A percentile compares a stretch with the other conserved stretches of the same genome.
Evolutionary conservation across 1,140 invertebrate species (phyloP).

Genomic region (Drosophila lini): DNA sequence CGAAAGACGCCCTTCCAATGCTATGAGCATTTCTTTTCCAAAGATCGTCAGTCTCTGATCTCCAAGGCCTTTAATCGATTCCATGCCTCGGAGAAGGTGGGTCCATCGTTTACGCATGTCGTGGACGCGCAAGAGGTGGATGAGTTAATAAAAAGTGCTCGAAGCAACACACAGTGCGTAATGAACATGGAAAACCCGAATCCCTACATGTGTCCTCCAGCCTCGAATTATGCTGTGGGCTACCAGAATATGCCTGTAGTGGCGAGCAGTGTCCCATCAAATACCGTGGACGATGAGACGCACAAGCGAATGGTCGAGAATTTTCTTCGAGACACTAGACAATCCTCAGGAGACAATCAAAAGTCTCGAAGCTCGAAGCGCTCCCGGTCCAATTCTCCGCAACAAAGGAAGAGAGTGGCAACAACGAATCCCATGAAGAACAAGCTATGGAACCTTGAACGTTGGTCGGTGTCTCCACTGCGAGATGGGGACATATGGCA

Average conservation of each 20-base stretch:
- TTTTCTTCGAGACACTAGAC: constrained; percentile 61
- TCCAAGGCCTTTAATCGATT: constrained; percentile 56
- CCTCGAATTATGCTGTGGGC: constrained; percentile 1
- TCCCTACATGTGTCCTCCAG: constrained; percentile 1
- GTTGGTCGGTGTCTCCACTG: constrained; percentile 65
- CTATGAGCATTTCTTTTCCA: constrained; percentile 55
- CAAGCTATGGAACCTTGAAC: constrained; percentile 54
- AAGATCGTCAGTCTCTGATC: constrained; percentile 53
- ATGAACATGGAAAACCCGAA: constrained; percentile 10
- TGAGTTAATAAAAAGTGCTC: constrained; percentile 44
- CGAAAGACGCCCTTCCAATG: constrained; percentile 62
- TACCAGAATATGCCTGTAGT: constrained; percentile 4
- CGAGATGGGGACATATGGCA: constrained; percentile 73
- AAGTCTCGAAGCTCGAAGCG: constrained; percentile 36
- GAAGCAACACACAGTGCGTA: constrained; percentile 1
- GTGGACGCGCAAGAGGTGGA: constrained; percentile 68
- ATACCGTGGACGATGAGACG: constrained; percentile 68
- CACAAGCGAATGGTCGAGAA: constrained; percentile 74
- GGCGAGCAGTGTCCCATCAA: background rate
- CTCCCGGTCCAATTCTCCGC: constrained; percentile 35
- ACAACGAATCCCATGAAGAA: constrained; percentile 15
- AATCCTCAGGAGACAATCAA: constrained; percentile 6
- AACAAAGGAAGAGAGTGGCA: constrained; percentile 24
- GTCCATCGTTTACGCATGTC: constrained; percentile 73
- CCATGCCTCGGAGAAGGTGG: constrained; percentile 69